Percentiles rank a stretch among this genome's conserved stretches.
Conservation (phyloP, 1,140 invertebrate genomes). For the Cataglyphis hispanica region DNA sequence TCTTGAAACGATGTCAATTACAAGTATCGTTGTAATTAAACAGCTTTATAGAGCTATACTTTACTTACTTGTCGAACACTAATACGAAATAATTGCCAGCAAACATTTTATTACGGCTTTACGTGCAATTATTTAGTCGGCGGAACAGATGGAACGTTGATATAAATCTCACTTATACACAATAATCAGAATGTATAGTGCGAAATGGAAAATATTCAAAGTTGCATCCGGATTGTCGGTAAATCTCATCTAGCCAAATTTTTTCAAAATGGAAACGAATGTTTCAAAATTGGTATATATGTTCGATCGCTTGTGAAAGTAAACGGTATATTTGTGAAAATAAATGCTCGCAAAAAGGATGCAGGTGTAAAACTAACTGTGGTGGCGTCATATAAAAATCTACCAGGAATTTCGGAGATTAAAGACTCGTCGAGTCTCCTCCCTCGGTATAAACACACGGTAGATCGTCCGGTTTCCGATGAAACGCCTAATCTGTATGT, state of each 20-base stretch:
- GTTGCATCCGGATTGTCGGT: neutral
- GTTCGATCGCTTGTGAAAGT: neutral
- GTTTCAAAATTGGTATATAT: neutral
- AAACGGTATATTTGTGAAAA: neutral
- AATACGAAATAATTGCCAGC: neutral
- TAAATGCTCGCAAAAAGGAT: neutral
- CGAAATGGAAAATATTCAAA: slow-evolving; percentile 28
- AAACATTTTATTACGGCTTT: slow-evolving; percentile 30
- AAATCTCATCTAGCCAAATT: slow-evolving; percentile 14
- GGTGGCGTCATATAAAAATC: neutral
- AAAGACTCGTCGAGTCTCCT: neutral
- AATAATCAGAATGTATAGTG: neutral
- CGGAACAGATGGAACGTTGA: slow-evolving; percentile 2
- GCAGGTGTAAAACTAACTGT: neutral
- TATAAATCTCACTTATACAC: slow-evolving; percentile 18
- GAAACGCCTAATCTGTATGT: slow-evolving; percentile 63
- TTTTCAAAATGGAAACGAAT: neutral
- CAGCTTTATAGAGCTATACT: neutral
- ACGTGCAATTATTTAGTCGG: slow-evolving; percentile 33
- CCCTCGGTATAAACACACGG: neutral
- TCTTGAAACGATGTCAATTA: slow-evolving; percentile 4
- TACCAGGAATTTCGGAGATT: slow-evolving; percentile 25
- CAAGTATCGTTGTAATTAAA: neutral
- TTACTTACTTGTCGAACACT: neutral
- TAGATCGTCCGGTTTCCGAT: slow-evolving; percentile 34